phyloP scores from a whole-genome alignment of 2,113 vertebrate species.

The Anolis sagrei region DNA sequence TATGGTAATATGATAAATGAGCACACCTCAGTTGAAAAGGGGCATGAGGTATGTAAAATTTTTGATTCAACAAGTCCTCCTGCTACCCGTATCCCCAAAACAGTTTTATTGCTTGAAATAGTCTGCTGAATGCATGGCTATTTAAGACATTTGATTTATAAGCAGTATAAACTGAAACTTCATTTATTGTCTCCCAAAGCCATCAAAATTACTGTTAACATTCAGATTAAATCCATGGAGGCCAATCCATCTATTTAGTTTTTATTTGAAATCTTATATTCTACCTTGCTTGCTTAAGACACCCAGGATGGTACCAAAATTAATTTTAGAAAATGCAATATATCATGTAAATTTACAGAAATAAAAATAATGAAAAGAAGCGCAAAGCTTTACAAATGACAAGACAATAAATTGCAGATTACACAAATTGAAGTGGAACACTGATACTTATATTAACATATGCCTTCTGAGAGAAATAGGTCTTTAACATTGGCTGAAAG shows the following conservation, averaged over 20 bases:
- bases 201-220: neutral
- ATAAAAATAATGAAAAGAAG: neutral
- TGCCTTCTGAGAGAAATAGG: neutral
- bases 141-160: constrained; percentile 36
- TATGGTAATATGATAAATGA: constrained; percentile 17
- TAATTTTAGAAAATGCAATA: neutral
- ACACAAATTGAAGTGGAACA: neutral
- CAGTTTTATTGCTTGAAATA: constrained; percentile 31
- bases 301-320: neutral
- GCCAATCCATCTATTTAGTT: neutral
- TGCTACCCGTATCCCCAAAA: neutral
- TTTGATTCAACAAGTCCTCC: constrained; percentile 15
- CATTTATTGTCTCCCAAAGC: constrained; percentile 9
- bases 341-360: neutral
- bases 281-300: neutral
- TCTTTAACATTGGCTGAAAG: no score
- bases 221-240: neutral
- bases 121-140: constrained; percentile 1
- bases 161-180: constrained; percentile 13
- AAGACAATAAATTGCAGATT: neutral
- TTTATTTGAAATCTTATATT: neutral
- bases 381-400: neutral
- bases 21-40: constrained; percentile 21
- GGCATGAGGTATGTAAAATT: constrained; percentile 15
- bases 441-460: neutral